Base-by-base conservation (phyloP, 2,888 invertebrate genomes). In the Laothoe populi region DNA sequence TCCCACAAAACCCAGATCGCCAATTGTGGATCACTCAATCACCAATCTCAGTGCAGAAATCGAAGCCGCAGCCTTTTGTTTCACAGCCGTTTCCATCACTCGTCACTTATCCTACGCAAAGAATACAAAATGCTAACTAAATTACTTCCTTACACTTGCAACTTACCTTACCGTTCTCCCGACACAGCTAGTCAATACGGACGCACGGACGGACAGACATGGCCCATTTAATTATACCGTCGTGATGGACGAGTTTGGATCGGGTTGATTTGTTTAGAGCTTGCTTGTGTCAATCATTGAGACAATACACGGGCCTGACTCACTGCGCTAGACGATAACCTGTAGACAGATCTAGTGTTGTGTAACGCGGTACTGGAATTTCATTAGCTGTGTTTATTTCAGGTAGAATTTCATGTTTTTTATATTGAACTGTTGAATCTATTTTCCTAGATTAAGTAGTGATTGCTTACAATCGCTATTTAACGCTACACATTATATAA, bases 181-280 rank as follows among this genome's bases (percentile, higher is more conserved):
- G 26, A 59, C 16, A 8, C 16, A 5, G 42, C 4, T 44, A 67
- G 53, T 69, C 64, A 70, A 68, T 71, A 63, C 68, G 66, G 62
- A 46, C 66, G 62, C 62, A 66, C 66, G 65, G 65, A 72, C 70
- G 63, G 70, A 71, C 72, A 73, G 73, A 79, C 80, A 74, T 75
- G 77, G 79, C 73, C 77, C 74, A 73, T 80, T 79, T 85, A 81
- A 83, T 86, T 84, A 86, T 77, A 73, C 66, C 77, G 69, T 86
- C 87, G 87, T 87, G 87, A 86, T 83, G 77, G 73, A 71, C 82
- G 75, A 81, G 80, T 87, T 86, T 84, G 78, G 75, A 77, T 77
- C 74, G 71, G 66, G 64, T 61, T 67, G 70, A 74, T 79, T 72
- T 72, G 73, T 77, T 77, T 73, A 71, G 73, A 67, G 31, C 69